A percentile compares a stretch with the other conserved stretches of the same genome.
These are phyloP conservation scores for Aphelenchoides fujianensis DNA, from an alignment of 1,140 invertebrate species.

Conservation along the genomic window DNA sequence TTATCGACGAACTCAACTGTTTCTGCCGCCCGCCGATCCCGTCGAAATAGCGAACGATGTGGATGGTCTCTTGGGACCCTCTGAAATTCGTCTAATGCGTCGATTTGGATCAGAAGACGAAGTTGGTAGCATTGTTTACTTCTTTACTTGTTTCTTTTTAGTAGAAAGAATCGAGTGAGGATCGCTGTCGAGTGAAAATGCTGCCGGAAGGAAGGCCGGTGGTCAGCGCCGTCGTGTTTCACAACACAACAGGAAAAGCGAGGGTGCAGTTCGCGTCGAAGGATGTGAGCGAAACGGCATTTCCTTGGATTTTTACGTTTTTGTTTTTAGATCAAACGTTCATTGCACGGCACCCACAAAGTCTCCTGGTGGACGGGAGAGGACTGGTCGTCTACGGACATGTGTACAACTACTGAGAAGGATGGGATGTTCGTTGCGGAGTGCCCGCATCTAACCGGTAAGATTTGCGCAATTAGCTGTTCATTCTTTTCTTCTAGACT, in stretches of 20 bases:
- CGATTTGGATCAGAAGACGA: no score
- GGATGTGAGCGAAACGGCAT: no score
- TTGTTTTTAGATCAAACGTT: background rate
- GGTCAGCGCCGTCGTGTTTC: background rate
- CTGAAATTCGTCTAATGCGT: background rate
- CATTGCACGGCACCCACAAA: background rate
- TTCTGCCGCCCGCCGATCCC: background rate
- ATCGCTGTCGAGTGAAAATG: background rate
- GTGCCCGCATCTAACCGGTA: slow-evolving; percentile 7
- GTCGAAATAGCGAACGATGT: no score
- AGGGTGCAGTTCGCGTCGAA: no score
- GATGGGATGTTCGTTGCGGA: background rate
- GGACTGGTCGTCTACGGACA: background rate
- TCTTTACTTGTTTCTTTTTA: no score
- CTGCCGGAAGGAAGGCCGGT: background rate
- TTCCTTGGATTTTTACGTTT: no score
- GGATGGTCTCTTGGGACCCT: background rate
- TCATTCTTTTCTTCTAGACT: slow-evolving; percentile 2
- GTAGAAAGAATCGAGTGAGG: background rate
- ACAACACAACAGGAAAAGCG: no score
- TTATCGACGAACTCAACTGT: background rate
- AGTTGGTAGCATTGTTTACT: background rate
- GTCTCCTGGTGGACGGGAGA: slow-evolving; percentile 1
- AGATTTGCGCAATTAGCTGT: no score
- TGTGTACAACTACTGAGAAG: background rate